A percentile compares a stretch with the other conserved stretches of the same genome.
Evolutionary conservation across 2,113 vertebrate genomes (phyloP).

Genomic region (Lamprotornis superbus): DNA sequence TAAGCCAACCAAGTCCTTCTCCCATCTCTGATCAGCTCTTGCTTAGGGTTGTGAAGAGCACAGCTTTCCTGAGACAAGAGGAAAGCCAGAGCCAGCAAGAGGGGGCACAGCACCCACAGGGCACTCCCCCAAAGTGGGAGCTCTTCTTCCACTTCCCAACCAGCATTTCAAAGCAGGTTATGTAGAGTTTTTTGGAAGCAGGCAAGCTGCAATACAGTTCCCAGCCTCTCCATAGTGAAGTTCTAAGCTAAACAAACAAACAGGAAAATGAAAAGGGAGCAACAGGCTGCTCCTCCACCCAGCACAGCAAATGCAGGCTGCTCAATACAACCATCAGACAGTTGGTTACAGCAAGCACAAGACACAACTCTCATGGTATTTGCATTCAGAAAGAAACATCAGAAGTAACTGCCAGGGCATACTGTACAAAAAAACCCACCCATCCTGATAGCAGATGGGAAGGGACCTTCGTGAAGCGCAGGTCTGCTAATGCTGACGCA

Average conservation of each 20-base stretch:
- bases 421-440: neutral
- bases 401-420: neutral
- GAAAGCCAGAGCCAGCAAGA: fast-evolving
- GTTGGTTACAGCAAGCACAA: neutral
- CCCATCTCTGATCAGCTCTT: neutral
- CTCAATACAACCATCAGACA: neutral
- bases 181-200: neutral
- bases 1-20: neutral
- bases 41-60: neutral
- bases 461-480: neutral
- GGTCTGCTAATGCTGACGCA: neutral
- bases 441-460: neutral
- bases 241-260: neutral
- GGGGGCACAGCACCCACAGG: fast-evolving
- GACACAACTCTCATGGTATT: neutral
- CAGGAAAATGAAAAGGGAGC: neutral
- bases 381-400: neutral
- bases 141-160: neutral
- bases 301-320: neutral
- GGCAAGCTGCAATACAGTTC: neutral
- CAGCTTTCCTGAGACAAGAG: neutral
- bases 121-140: fast-evolving
- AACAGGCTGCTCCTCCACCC: neutral
- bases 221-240: neutral
- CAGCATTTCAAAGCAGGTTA: neutral